A percentile compares a stretch with the other conserved stretches of the same genome.
Evolutionary conservation across 2,888 invertebrate species (phyloP).

Genomic region (Microctonus aethiopoides): DNA sequence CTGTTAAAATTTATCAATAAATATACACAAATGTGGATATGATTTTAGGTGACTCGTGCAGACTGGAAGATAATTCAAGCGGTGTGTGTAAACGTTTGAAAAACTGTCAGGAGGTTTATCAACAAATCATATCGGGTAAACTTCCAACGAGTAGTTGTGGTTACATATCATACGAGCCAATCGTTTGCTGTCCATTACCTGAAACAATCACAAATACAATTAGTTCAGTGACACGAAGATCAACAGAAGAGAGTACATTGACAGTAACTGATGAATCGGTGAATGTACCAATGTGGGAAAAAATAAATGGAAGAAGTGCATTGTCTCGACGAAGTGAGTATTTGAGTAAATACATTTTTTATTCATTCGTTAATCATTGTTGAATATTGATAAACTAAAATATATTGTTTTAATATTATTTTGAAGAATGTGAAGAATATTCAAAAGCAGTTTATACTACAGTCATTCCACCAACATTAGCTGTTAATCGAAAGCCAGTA

Average conservation of each 20-base stretch:
- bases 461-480: constrained; percentile 42
- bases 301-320: constrained; percentile 20
- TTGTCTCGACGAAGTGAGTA: constrained; percentile 49
- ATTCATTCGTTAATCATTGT: not conserved
- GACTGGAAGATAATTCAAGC: not conserved
- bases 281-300: not conserved
- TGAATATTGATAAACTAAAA: not conserved
- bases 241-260: not conserved
- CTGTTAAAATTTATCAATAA: not conserved
- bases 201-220: constrained; percentile 9
- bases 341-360: not conserved
- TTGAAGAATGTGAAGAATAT: constrained; percentile 58
- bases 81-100: constrained; percentile 49
- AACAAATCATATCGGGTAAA: constrained; percentile 48
- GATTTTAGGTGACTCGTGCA: constrained; percentile 47
- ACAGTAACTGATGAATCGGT: not conserved
- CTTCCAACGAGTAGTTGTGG: constrained; percentile 47
- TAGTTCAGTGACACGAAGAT: not conserved
- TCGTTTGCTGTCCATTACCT: constrained; percentile 54
- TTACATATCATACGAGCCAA: constrained; percentile 43
- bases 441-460: constrained; percentile 48
- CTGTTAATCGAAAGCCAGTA: constrained; percentile 24
- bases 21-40: not conserved
- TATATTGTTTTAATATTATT: not conserved
- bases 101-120: constrained; percentile 48